Evolutionary conservation across 2,888 invertebrate species (phyloP).

Genomic region (Cataglyphis albicans): DNA sequence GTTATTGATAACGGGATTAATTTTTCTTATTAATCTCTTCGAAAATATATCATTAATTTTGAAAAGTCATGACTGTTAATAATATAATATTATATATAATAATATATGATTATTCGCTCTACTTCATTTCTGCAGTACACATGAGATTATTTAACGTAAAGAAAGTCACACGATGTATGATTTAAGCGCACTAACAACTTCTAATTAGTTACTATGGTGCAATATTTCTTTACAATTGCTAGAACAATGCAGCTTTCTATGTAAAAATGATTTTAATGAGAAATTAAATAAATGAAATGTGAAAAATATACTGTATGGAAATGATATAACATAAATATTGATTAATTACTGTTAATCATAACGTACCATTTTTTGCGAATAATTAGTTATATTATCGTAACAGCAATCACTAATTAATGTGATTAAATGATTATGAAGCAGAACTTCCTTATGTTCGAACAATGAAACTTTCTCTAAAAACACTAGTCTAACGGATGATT

Average conservation of each 20-base stretch:
- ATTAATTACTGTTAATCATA: slow-evolving; percentile 25
- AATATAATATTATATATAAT: neutral
- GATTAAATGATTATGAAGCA: slow-evolving; percentile 35
- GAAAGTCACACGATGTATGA: slow-evolving; percentile 5
- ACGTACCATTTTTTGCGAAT: slow-evolving; percentile 5
- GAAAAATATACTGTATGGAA: neutral
- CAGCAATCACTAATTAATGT: slow-evolving; percentile 40
- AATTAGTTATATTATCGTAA: slow-evolving; percentile 23
- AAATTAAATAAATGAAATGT: slow-evolving; percentile 3
- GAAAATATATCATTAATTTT: neutral
- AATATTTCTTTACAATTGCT: slow-evolving; percentile 35
- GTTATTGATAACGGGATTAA: neutral
- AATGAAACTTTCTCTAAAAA: slow-evolving; percentile 49
- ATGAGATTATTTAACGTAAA: slow-evolving; percentile 10
- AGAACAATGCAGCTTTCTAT: slow-evolving; percentile 30
- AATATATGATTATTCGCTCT: neutral
- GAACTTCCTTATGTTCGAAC: slow-evolving; percentile 39
- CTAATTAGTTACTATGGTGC: slow-evolving; percentile 2
- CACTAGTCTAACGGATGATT: slow-evolving; percentile 41
- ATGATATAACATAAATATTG: slow-evolving; percentile 39
- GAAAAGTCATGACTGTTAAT: neutral
- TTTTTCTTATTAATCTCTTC: neutral
- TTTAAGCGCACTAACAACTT: slow-evolving; percentile 24
- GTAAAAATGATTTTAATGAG: slow-evolving; percentile 15
- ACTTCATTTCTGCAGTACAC: neutral